Conservation (phyloP, 2,113 vertebrate genomes). For the Bolborhynchus lineola region DNA sequence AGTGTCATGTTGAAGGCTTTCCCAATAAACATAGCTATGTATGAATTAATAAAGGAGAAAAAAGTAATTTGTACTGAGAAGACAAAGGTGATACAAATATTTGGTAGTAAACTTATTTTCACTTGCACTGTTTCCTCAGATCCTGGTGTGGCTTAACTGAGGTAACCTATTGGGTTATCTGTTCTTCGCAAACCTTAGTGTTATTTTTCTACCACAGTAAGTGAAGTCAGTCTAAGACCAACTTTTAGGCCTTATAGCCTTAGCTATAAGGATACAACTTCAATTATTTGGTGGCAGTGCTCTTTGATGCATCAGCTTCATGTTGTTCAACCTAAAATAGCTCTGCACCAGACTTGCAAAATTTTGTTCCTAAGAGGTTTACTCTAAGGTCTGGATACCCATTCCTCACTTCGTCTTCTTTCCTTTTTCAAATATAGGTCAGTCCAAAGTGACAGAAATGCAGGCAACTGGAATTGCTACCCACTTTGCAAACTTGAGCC, state of each 20-base stretch:
- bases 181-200: neutral
- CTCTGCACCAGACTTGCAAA: neutral
- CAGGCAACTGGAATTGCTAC: constrained; percentile 4
- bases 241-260: neutral
- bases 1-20: neutral
- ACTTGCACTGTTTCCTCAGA: neutral
- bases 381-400: neutral
- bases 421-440: constrained; percentile 11
- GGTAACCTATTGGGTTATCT: neutral
- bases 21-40: neutral
- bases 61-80: neutral
- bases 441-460: neutral
- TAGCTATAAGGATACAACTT: neutral
- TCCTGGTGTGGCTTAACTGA: neutral
- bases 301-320: neutral
- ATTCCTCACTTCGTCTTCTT: neutral
- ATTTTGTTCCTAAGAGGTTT: neutral
- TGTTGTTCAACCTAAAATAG: neutral
- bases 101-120: neutral
- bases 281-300: neutral
- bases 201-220: neutral
- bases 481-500: constrained; percentile 7
- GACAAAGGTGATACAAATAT: neutral
- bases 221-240: neutral
- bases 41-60: neutral